These are phyloP conservation scores for Periphyllus acericola DNA, from an alignment of 2,888 invertebrate species.

Conservation along the genomic window DNA sequence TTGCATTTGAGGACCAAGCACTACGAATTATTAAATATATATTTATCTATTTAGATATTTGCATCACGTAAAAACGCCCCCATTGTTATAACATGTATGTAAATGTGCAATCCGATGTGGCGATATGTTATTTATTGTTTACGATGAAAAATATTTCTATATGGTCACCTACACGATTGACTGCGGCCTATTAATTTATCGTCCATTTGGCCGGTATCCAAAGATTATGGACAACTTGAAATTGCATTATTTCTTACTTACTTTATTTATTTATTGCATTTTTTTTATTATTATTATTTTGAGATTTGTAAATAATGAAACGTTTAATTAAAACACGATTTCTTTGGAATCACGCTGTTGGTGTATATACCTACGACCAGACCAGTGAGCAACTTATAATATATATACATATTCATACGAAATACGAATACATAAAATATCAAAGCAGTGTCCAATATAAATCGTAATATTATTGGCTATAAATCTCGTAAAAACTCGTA, in stretches of 20 bases:
- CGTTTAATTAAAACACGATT: slow-evolving; percentile 53
- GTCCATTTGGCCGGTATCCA: slow-evolving; percentile 31
- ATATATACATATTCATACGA: slow-evolving; percentile 10
- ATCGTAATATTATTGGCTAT: slow-evolving; percentile 54
- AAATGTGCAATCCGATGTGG: not conserved
- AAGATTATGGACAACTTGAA: slow-evolving; percentile 13
- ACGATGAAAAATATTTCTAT: not conserved
- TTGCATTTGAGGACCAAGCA: not conserved
- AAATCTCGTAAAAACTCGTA: slow-evolving; percentile 50
- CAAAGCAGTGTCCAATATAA: slow-evolving; percentile 48
- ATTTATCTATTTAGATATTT: not conserved
- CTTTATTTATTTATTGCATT: slow-evolving; percentile 40
- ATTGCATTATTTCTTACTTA: slow-evolving; percentile 30
- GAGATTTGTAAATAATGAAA: slow-evolving; percentile 50
- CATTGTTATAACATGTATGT: not conserved
- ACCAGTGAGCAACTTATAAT: slow-evolving; percentile 29
- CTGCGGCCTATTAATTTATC: slow-evolving; percentile 22
- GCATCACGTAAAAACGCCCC: not conserved
- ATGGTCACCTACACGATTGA: slow-evolving; percentile 10
- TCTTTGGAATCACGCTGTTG: slow-evolving; percentile 42
- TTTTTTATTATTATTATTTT: slow-evolving; percentile 34
- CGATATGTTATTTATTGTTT: not conserved
- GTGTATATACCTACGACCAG: not conserved
- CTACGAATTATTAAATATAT: not conserved
- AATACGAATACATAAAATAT: slow-evolving; percentile 33